Percentiles rank a stretch among this genome's conserved stretches.
These are phyloP conservation scores for Agrochola lychnidis DNA, from an alignment of 2,888 invertebrate genomes.

Conservation along the genomic window DNA sequence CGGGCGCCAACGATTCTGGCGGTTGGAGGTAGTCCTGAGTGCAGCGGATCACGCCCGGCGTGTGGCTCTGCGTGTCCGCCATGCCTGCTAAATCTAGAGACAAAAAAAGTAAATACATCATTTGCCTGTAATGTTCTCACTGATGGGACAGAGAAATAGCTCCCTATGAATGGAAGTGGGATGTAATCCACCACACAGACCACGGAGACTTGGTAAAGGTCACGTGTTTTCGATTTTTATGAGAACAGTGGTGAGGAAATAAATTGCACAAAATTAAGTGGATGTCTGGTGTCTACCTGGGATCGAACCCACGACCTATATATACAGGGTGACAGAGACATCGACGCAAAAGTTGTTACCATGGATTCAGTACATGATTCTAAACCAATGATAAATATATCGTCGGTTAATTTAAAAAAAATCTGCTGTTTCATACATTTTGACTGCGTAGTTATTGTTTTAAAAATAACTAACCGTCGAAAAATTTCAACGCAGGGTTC, in stretches of 20 bases:
- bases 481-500: too few species aligned
- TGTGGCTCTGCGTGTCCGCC: slow-evolving; percentile 69
- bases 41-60: slow-evolving; percentile 76
- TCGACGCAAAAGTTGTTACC: too few species aligned
- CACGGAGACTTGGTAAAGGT: background rate
- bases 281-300: background rate
- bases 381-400: too few species aligned
- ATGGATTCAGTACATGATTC: too few species aligned
- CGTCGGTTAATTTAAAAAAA: too few species aligned
- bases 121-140: too few species aligned
- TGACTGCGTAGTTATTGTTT: too few species aligned
- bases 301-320: too few species aligned
- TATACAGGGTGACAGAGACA: too few species aligned
- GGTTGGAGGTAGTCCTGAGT: slow-evolving; percentile 72
- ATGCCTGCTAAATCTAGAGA: slow-evolving; percentile 61
- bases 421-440: too few species aligned
- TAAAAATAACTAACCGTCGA: too few species aligned
- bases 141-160: background rate
- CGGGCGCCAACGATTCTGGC: slow-evolving; percentile 44
- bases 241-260: background rate
- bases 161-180: background rate
- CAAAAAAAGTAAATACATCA: background rate
- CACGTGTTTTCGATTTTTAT: background rate
- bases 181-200: background rate
- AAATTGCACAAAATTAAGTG: background rate